Evolutionary conservation across 2,797 vertebrate genomes (phyloP).

Genomic region (Hippopotamyrus pictus): DNA sequence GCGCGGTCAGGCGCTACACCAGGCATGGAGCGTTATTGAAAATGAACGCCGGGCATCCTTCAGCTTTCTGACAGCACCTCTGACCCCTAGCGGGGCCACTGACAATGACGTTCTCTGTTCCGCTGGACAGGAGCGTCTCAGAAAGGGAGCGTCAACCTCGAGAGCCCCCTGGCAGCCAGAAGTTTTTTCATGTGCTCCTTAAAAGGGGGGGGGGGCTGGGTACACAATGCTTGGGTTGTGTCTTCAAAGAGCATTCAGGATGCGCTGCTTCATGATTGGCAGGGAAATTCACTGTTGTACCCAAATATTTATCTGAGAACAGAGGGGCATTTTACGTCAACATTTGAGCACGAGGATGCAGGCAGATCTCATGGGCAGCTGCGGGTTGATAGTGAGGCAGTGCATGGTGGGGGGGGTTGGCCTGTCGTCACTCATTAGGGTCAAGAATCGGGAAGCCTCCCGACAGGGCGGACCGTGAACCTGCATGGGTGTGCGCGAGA

Average conservation of each 20-base stretch:
- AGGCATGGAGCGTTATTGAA: not conserved
- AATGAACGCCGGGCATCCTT: constrained; percentile 11
- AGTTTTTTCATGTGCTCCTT: constrained; percentile 48
- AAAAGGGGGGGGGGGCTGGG: constrained; percentile 26
- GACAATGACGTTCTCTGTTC: constrained; percentile 47
- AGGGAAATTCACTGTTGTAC: constrained; percentile 43
- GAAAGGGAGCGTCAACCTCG: constrained; percentile 44
- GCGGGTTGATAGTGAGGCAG: constrained; percentile 50
- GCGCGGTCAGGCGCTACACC: not conserved
- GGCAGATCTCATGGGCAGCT: constrained; percentile 52
- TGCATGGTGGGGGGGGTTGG: not conserved
- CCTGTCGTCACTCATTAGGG: constrained; percentile 59
- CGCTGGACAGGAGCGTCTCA: constrained; percentile 12
- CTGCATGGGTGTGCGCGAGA: constrained; percentile 27
- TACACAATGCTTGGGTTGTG: constrained; percentile 28
- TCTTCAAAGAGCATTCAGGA: constrained; percentile 31
- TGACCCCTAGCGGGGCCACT: constrained; percentile 48
- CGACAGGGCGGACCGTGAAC: not conserved
- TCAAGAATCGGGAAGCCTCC: constrained; percentile 43
- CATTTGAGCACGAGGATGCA: constrained; percentile 54
- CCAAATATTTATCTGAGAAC: constrained; percentile 61
- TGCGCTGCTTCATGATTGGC: constrained; percentile 40
- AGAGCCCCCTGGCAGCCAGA: constrained; percentile 47
- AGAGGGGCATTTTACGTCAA: constrained; percentile 54
- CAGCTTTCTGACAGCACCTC: constrained; percentile 33